Conservation (phyloP, 2,888 invertebrate species). For the Cantharis flavilabris region DNA sequence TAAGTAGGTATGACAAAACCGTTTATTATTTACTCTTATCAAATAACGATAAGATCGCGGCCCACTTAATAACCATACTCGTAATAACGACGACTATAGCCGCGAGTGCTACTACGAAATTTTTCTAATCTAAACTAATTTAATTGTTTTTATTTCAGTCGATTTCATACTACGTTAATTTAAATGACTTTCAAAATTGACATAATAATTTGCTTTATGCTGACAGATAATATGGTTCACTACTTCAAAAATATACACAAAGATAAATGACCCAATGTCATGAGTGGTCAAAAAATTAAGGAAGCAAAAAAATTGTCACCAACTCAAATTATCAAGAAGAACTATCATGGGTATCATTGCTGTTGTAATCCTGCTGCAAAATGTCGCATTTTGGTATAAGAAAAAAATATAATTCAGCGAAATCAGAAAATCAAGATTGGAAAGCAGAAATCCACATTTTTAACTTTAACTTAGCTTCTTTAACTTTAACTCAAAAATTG, state of each 20-base stretch:
- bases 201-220: background rate
- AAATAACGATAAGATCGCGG: conserved; percentile 31
- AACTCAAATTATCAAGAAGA: no score
- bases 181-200: background rate
- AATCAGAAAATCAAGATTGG: no score
- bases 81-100: background rate
- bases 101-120: background rate
- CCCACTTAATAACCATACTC: conserved; percentile 28
- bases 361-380: no score
- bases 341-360: no score
- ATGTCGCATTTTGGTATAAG: no score
- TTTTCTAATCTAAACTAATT: background rate
- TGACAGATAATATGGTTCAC: background rate
- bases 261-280: background rate
- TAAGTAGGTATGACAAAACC: conserved; percentile 16
- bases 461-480: no score
- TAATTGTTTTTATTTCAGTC: background rate
- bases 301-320: no score
- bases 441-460: no score
- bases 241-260: background rate
- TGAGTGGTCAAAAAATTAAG: background rate
- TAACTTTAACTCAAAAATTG: no score
- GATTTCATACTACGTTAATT: background rate
- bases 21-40: conserved; percentile 29
- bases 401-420: no score